Base-by-base conservation (phyloP, 1,140 invertebrate species). In the Ridgeia piscesae region DNA sequence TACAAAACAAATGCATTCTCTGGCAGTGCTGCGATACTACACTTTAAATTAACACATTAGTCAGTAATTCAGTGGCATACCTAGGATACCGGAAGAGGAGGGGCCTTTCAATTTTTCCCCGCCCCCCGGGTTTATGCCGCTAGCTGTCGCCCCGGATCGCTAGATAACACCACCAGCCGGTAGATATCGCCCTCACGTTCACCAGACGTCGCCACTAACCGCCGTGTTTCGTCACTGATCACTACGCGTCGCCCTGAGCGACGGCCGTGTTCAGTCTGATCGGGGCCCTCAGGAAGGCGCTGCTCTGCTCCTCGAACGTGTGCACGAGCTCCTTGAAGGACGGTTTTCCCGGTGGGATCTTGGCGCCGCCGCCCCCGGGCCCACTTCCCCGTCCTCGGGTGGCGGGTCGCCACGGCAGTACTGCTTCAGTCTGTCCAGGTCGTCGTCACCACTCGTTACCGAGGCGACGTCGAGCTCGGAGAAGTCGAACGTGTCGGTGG, bases 241-340 rank as follows among this genome's bases (percentile, higher is more conserved):
- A 21, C 58, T 77, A 77, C 2, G 27, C 17, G 17, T 77, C 58
- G 58, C 58, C 58, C 58, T 77, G 58, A 21, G 58, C 58, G 58
- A 77, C 58, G 58, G 58, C 58, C 14, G 58, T 77, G 58, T 77
- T 77, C 17, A 77, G 58, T 77, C 58, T 77, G 89, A 34, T 90
- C 4, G 89, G 34, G 4, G 35, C 91, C 17, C 42, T 9, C 31
- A 42, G 34, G 91, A 91, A 91, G 11, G 91, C n/a, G n/a, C 33
- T 91, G 48, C 34, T 33, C 48, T 91, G 34, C 17, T 35, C 91
- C 48, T 91, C 91, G 42, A 91, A 91, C 33, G 91, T 34, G 17
- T 35, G 34, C 42, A 91, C 91, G 1, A 91, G 33, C 34, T 91
- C 91, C 48, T 91, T 91, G 42, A 91, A 48, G 35, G 91, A 91